These are phyloP conservation scores for Periparus ater DNA, from an alignment of 2,797 vertebrate genomes.

Conservation along the genomic window DNA sequence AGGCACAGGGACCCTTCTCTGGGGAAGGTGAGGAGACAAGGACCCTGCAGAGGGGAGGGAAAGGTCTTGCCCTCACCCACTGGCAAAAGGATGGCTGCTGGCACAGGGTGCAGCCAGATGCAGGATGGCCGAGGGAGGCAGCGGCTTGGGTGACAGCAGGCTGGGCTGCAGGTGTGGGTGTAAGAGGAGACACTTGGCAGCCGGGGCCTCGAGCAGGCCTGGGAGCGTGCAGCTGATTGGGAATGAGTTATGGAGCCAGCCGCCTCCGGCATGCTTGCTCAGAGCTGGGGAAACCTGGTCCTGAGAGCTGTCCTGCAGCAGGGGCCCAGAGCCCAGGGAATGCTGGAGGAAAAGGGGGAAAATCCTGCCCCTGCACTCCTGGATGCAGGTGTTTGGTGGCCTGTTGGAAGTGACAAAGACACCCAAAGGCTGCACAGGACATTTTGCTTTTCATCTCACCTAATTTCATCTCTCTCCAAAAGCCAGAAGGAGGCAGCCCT, in stretches of 20 bases:
- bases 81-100: neutral
- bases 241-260: constrained; percentile 34
- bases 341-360: neutral
- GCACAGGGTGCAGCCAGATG: neutral
- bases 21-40: neutral
- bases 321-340: neutral
- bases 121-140: neutral
- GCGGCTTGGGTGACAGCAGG: constrained; percentile 13
- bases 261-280: neutral
- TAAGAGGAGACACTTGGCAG: constrained; percentile 54
- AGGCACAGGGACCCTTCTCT: neutral
- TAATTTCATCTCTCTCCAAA: neutral
- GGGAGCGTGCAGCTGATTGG: constrained; percentile 23
- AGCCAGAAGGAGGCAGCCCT: neutral
- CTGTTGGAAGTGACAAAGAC: neutral
- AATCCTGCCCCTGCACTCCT: neutral
- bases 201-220: neutral
- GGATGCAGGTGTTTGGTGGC: neutral
- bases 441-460: neutral
- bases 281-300: fast-evolving
- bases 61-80: neutral
- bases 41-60: fast-evolving
- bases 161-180: constrained; percentile 46
- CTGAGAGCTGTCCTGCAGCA: fast-evolving
- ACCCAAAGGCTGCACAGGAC: neutral